Base-by-base conservation (phyloP, 1,140 invertebrate species). In the Drosophila repletoides region DNA sequence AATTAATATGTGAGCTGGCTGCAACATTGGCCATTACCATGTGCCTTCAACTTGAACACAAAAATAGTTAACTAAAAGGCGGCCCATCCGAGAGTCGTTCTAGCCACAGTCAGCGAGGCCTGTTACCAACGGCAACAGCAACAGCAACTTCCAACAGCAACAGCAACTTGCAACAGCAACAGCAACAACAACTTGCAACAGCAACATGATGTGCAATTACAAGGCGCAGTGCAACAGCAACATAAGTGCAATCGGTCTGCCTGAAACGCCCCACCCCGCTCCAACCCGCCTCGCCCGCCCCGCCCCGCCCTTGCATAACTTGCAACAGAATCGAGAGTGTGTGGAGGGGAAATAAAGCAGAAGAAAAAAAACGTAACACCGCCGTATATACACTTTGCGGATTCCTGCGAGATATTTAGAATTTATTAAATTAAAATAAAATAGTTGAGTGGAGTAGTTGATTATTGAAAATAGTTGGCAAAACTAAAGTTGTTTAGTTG, bases 31-130 rank as follows among this genome's bases (percentile, higher is more conserved):
- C 80, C 76, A 86, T 86, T 86, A 86, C 80, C 80, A 86, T 86
- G 80, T 86, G 80, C 80, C 80, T 86, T 86, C 80, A 84, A 84
- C 72, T 86, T 86, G 81, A 86, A 86, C 80, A 86, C 75, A 86
- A 86, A n/a, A 87, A 86, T 86, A 87, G 80, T 86, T 87, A 87
- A 86, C 80, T 86, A 80, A 87, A 83, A 80, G 61, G 68, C 67
- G 52, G 59, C 33, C 41, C n/a, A n/a, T n/a, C n/a, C n/a, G n/a
- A n/a, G 26, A 56, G 60, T 38, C 40, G 17, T 2, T 2, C 22
- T 4, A 24, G 41, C 5, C 31, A 34, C 9, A 10, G 71, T 33
- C 55, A 61, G 22, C 21, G 72, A 41, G 46, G 36, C 58, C n/a
- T 60, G 45, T 60, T 60, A 60, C 58, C 77, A 81, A 73, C 68